These are phyloP conservation scores for Fratercula arctica DNA, from an alignment of 2,797 vertebrate species.

Conservation along the genomic window DNA sequence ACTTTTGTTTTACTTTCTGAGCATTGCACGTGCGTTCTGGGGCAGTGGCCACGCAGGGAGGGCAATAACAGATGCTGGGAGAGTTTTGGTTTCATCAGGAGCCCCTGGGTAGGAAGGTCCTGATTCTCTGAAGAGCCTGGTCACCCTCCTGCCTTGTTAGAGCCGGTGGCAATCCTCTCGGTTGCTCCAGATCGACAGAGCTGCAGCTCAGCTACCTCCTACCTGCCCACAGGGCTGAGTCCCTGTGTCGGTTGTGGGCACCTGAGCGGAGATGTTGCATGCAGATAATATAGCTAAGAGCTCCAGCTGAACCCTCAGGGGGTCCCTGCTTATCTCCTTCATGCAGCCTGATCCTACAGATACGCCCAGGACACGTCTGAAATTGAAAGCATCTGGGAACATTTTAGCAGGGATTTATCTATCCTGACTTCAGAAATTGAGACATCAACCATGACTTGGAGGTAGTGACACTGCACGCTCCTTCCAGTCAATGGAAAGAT, in stretches of 20 bases:
- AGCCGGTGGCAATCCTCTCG: fast-evolving
- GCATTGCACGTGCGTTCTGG: fast-evolving
- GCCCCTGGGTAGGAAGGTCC: neutral
- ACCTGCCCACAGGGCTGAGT: neutral
- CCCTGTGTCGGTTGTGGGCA: too few species aligned
- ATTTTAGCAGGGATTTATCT: neutral
- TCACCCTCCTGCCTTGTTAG: neutral
- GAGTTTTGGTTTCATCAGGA: neutral
- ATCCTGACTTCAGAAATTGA: neutral
- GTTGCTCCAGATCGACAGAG: neutral
- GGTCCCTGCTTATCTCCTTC: neutral
- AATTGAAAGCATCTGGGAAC: neutral
- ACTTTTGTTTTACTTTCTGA: neutral
- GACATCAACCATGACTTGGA: fast-evolving
- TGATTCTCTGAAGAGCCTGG: neutral
- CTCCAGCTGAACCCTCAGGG: neutral
- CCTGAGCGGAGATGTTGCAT: neutral
- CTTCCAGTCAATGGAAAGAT: neutral
- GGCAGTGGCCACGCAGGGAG: neutral
- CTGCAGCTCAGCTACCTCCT: neutral
- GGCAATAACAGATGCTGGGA: neutral
- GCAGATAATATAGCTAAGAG: neutral
- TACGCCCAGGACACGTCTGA: neutral
- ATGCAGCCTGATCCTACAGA: neutral
- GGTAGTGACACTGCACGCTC: fast-evolving